These are phyloP conservation scores for Rhopalosiphum maidis DNA, from an alignment of 1,140 invertebrate species.

Conservation along the genomic window DNA sequence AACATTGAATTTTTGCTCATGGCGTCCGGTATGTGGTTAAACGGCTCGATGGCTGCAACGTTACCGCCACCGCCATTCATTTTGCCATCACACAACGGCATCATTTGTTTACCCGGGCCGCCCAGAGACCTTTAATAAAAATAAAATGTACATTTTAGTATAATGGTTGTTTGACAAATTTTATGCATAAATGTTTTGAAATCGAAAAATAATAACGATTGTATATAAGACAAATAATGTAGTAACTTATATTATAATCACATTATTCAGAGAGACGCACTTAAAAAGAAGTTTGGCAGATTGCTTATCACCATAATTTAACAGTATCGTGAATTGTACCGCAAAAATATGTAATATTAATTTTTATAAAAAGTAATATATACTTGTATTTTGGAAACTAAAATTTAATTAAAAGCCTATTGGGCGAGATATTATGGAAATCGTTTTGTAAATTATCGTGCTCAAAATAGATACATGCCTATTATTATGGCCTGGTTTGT, in stretches of 20 bases:
- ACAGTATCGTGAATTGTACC: not conserved
- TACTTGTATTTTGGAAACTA: no score
- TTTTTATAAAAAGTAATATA: not conserved
- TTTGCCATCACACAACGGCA: slow-evolving; percentile 36
- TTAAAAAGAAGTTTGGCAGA: not conserved
- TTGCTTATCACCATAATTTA: not conserved
- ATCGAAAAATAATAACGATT: not conserved
- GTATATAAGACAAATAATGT: not conserved
- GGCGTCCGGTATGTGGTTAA: slow-evolving; percentile 55
- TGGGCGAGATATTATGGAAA: not conserved
- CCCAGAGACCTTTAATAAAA: slow-evolving; percentile 33
- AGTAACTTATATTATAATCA: not conserved
- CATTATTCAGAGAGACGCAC: not conserved
- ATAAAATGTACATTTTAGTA: not conserved
- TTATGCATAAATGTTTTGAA: not conserved
- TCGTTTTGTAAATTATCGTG: not conserved
- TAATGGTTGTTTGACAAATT: not conserved
- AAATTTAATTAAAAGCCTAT: not conserved
- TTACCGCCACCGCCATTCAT: slow-evolving; percentile 49
- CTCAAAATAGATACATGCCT: not conserved
- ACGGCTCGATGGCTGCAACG: slow-evolving; percentile 54
- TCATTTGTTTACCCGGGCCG: slow-evolving; percentile 19
- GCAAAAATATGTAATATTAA: not conserved
- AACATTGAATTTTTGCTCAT: slow-evolving; percentile 43
- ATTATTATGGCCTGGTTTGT: slow-evolving; percentile 61